Evolutionary conservation across 2,888 invertebrate genomes (phyloP), one percentile per base, ranked within the genome.

Genomic region (Pollenia griseotomentosa): DNA sequence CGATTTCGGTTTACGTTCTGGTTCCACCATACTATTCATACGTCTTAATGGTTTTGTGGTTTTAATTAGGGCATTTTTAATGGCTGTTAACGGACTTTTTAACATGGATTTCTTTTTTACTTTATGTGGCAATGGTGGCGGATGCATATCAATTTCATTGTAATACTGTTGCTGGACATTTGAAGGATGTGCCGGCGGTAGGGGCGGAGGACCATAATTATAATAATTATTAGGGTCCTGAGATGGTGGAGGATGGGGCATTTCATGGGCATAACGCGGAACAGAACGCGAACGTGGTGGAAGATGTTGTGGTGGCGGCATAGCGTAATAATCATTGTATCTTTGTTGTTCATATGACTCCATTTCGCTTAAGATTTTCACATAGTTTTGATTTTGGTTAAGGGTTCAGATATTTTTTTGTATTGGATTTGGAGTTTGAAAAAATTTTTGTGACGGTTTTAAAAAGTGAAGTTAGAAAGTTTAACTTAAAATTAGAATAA

Each of bases 11-110:
- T 91, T 92, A n/a, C 92, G 90, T 59, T 93, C 92, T 57, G 92
- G 92, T 71, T 94, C 94, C 48, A 92, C 92, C 93, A 93, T 93
- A 85, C 94, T 93, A 57, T 93, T 93, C 92, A 94, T 94, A 16
- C 94, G 91, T 2, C 93, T 89, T 78, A 93, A 82, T 0, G 93
- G 93, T 2, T 93, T 90, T 2, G 93, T 94, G 1, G 92, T 89
- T 86, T 93, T 93, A 3, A 93, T 91, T 10, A 94, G 88, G 0
- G 93, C 94, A 88, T 93, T 93, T 88, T 94, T 94, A 2, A 94
- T 89, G 0, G 93, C 93, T 2, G 90, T 89, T 57, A 94, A 86
- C 2, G 93, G 93, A 61, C 93, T 93, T 79, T 93, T 93, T 0
- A 94, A 88, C 78, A 93, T 90, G 42, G 93, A 93, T 89, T 93